These are phyloP conservation scores for Pogonocherus hispidulus DNA, from an alignment of 2,888 invertebrate species.

Conservation along the genomic window DNA sequence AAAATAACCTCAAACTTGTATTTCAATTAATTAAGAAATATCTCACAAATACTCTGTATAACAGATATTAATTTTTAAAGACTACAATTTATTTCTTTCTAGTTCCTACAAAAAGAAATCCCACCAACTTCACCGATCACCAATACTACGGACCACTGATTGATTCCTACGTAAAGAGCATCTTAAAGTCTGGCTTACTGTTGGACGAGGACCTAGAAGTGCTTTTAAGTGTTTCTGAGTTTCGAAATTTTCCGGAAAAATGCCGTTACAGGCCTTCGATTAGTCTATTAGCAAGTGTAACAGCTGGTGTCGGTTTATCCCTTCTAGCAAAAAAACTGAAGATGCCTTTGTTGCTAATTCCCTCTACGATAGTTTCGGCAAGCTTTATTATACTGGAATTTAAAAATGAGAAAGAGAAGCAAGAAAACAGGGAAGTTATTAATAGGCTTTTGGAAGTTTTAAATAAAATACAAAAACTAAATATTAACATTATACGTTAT, in stretches of 20 bases:
- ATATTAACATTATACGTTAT: slow-evolving; percentile 46
- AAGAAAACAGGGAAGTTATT: slow-evolving; percentile 34
- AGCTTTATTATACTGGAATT: slow-evolving; percentile 30
- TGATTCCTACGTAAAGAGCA: slow-evolving; percentile 45
- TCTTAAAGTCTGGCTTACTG: slow-evolving; percentile 52
- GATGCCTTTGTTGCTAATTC: slow-evolving; percentile 36
- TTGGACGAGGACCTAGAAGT: slow-evolving; percentile 56
- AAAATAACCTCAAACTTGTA: too few species aligned
- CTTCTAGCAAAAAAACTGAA: slow-evolving; percentile 41
- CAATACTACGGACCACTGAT: slow-evolving; percentile 41
- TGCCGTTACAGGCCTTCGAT: slow-evolving; percentile 36
- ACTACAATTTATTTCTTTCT: slow-evolving; percentile 5
- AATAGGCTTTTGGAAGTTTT: slow-evolving; percentile 37
- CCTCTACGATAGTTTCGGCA: slow-evolving; percentile 35
- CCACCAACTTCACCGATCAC: background rate
- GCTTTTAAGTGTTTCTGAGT: slow-evolving; percentile 42
- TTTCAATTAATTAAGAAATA: too few species aligned
- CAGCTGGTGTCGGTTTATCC: slow-evolving; percentile 32
- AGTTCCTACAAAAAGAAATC: background rate
- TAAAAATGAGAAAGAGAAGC: slow-evolving; percentile 13
- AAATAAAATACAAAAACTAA: slow-evolving; percentile 41
- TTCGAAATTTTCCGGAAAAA: slow-evolving; percentile 32
- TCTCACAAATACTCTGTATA: too few species aligned
- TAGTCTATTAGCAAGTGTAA: slow-evolving; percentile 37
- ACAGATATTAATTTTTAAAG: too few species aligned